Percentiles rank a stretch among this genome's conserved stretches.
phyloP scores from a whole-genome alignment of 2,113 vertebrate genomes.

The Rhadina sibilatrix region DNA sequence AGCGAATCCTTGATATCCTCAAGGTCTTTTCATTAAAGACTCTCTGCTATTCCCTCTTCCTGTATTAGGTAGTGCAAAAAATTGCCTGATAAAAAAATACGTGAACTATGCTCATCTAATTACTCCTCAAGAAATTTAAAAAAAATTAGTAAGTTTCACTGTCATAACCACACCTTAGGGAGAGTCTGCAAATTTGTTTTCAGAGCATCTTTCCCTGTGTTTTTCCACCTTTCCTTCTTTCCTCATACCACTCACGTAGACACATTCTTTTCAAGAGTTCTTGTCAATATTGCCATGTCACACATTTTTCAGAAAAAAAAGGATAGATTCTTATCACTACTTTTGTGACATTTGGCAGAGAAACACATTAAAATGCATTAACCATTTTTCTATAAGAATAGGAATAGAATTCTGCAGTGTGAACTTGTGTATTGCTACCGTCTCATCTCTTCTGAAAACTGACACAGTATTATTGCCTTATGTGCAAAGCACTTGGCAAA shows the following conservation, averaged over 20 bases:
- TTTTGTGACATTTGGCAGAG: neutral
- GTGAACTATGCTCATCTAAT: neutral
- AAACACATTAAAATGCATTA: neutral
- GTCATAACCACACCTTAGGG: neutral
- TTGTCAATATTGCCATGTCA: neutral
- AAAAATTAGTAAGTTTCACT: neutral
- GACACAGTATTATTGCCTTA: neutral
- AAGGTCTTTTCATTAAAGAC: neutral
- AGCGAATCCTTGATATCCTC: neutral
- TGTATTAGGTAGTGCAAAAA: neutral
- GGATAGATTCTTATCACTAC: neutral
- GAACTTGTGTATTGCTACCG: neutral
- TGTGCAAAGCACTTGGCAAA: neutral
- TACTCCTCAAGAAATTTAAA: neutral
- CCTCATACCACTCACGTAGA: accelerated
- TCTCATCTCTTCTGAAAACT: neutral
- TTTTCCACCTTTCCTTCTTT: neutral
- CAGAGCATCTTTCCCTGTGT: neutral
- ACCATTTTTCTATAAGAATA: neutral
- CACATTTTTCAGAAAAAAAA: neutral
- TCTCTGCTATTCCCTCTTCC: neutral
- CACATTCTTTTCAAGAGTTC: neutral
- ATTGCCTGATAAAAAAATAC: neutral
- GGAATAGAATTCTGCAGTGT: neutral
- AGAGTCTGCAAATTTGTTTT: neutral